Percentiles rank a stretch among this genome's conserved stretches.
Conservation (phyloP, 2,113 vertebrate species). For the Murina feae region DNA sequence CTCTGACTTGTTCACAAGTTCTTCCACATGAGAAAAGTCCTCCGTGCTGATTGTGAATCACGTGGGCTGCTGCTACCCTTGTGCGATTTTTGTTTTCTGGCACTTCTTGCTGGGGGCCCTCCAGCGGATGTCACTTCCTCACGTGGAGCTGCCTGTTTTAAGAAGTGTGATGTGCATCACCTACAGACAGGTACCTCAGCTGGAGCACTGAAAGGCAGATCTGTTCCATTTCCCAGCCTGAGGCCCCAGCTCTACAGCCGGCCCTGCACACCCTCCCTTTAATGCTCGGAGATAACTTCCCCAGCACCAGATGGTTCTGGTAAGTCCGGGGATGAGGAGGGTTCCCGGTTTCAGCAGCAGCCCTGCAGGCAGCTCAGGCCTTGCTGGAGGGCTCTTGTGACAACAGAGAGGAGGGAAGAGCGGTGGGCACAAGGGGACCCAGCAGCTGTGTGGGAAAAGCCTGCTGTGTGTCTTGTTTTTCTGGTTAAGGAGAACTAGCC, state of each 20-base stretch:
- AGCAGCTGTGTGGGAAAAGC: background rate
- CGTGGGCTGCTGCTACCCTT: slow-evolving; percentile 57
- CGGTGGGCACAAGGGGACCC: background rate
- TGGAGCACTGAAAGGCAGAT: slow-evolving; percentile 45
- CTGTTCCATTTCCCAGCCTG: slow-evolving; percentile 31
- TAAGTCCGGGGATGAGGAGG: slow-evolving; percentile 55
- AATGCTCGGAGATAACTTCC: slow-evolving; percentile 24
- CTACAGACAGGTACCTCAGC: slow-evolving; percentile 66
- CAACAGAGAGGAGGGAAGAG: background rate
- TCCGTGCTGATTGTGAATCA: slow-evolving; percentile 63
- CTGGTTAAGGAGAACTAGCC: background rate
- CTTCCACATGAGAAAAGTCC: slow-evolving; percentile 60
- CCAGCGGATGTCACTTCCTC: slow-evolving; percentile 60
- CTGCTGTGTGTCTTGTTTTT: background rate
- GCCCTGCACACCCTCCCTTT: background rate
- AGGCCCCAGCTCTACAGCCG: slow-evolving; percentile 39
- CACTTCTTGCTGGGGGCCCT: slow-evolving; percentile 61
- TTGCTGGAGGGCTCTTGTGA: background rate
- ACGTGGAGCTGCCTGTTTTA: slow-evolving; percentile 67
- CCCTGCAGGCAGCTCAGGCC: background rate
- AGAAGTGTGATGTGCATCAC: slow-evolving; percentile 72
- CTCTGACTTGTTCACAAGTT: slow-evolving; percentile 68
- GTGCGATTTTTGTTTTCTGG: slow-evolving; percentile 63
- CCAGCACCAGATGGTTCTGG: slow-evolving; percentile 49
- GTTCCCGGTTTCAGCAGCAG: background rate